phyloP scores from a whole-genome alignment of 1,140 invertebrate species.

The Anoplolepis gracilipes region DNA sequence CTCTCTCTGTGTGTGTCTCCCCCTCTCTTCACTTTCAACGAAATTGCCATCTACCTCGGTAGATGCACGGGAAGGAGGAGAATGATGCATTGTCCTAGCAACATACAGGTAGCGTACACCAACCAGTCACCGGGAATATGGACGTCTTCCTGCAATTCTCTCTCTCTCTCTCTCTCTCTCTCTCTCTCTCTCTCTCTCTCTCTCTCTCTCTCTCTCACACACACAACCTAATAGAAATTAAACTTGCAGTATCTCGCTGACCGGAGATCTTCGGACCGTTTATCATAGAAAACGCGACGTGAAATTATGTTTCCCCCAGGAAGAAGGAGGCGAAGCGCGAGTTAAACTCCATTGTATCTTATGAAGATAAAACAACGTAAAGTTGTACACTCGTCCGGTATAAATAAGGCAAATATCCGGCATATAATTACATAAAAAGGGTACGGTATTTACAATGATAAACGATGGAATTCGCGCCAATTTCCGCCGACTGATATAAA shows the following conservation, averaged over 20 bases:
- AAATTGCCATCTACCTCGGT: conserved; percentile 57
- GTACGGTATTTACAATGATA: conserved; percentile 24
- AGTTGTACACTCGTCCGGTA: not conserved
- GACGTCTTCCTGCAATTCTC: conserved; percentile 52
- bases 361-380: not conserved
- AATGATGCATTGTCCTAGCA: conserved; percentile 63
- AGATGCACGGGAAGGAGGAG: conserved; percentile 49
- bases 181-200: not conserved
- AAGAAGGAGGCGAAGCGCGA: conserved; percentile 24
- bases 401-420: conserved; percentile 43
- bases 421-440: conserved; percentile 34
- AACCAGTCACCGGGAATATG: conserved; percentile 53
- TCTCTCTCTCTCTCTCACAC: no score
- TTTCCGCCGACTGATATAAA: conserved; percentile 35
- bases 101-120: conserved; percentile 47
- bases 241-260: conserved; percentile 57
- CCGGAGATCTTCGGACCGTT: conserved; percentile 50
- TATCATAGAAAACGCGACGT: conserved; percentile 51
- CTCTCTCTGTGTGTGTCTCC: not conserved
- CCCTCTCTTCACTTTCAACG: conserved; percentile 46
- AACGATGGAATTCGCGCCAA: conserved; percentile 40
- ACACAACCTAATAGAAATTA: conserved; percentile 64
- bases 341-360: conserved; percentile 31
- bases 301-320: conserved; percentile 36
- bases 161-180: no score